Conservation (phyloP, 1,140 invertebrate species). For the Palaemon carinicauda region DNA sequence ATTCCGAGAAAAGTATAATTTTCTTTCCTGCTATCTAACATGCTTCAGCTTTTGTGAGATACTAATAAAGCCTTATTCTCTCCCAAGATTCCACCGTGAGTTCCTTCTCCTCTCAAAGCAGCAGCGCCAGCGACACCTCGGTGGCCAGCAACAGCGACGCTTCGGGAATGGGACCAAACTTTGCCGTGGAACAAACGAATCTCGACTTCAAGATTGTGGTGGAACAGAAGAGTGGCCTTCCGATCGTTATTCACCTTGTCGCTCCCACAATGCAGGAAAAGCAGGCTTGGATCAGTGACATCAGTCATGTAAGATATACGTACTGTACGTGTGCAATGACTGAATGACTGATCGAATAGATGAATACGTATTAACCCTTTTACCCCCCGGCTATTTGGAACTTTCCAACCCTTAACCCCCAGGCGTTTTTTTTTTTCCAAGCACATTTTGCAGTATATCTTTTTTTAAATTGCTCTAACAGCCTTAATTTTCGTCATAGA, state of each 20-base stretch:
- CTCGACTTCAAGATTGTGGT: conserved; percentile 86
- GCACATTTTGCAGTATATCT: too few relatives aligned
- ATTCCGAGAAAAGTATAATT: too few relatives aligned
- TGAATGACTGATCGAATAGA: too few relatives aligned
- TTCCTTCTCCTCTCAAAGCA: conserved; percentile 71
- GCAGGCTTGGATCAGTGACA: conserved; percentile 93
- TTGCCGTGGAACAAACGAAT: conserved; percentile 73
- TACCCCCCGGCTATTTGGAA: too few relatives aligned
- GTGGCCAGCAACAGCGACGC: conserved; percentile 63
- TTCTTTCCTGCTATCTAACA: too few relatives aligned
- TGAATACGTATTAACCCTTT: too few relatives aligned
- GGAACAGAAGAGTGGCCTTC: conserved; percentile 73
- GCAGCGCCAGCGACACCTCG: conserved; percentile 68
- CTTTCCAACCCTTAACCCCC: too few relatives aligned
- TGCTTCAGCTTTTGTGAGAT: too few relatives aligned
- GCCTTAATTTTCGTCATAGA: too few relatives aligned
- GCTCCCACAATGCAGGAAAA: conserved; percentile 88
- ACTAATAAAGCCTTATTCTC: background rate
- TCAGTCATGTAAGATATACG: conserved; percentile 73
- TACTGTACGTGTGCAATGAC: too few relatives aligned
- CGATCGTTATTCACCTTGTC: conserved; percentile 78
- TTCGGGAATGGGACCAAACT: conserved; percentile 38
- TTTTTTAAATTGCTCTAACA: too few relatives aligned
- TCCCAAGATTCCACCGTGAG: conserved; percentile 70
- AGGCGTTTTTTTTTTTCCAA: too few relatives aligned